Percentiles rank a stretch among this genome's conserved stretches.
Evolutionary conservation across 2,113 vertebrate genomes (phyloP).

Genomic region (Melanerpes aurifrons): DNA sequence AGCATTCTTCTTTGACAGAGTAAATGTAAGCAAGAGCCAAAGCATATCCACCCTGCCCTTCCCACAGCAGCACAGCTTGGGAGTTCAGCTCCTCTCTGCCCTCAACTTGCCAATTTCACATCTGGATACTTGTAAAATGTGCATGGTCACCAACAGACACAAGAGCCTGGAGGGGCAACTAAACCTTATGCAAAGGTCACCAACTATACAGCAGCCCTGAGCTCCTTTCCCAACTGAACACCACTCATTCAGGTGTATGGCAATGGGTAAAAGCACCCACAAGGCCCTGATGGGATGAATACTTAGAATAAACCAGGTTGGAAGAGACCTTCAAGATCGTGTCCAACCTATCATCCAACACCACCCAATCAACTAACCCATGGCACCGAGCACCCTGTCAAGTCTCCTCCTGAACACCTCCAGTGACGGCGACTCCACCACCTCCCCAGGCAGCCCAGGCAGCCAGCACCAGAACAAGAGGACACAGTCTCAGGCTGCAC

Average conservation of each 20-base stretch:
- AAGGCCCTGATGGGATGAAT: background rate
- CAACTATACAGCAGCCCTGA: background rate
- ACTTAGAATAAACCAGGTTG: too few species aligned
- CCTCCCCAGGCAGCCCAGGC: too few species aligned
- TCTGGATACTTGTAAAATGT: background rate
- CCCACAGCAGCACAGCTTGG: background rate
- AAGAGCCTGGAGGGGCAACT: background rate
- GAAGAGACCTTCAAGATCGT: too few species aligned
- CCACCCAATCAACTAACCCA: too few species aligned
- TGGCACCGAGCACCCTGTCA: too few species aligned
- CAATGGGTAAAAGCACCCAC: background rate
- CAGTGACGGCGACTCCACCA: too few species aligned
- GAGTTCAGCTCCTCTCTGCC: background rate
- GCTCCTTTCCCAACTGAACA: background rate
- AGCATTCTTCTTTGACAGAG: background rate
- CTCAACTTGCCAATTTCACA: background rate
- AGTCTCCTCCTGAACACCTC: too few species aligned
- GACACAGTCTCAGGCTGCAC: too few species aligned
- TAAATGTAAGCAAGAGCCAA: background rate
- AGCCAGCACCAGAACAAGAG: too few species aligned
- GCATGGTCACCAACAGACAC: background rate
- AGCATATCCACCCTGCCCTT: background rate
- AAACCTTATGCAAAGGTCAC: constrained; percentile 5
- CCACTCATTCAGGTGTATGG: background rate
- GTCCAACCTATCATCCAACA: too few species aligned